A percentile compares a stretch with the other conserved stretches of the same genome.
Evolutionary conservation across 2,113 vertebrate genomes (phyloP).

Genomic region (Tetraodon nigroviridis): DNA sequence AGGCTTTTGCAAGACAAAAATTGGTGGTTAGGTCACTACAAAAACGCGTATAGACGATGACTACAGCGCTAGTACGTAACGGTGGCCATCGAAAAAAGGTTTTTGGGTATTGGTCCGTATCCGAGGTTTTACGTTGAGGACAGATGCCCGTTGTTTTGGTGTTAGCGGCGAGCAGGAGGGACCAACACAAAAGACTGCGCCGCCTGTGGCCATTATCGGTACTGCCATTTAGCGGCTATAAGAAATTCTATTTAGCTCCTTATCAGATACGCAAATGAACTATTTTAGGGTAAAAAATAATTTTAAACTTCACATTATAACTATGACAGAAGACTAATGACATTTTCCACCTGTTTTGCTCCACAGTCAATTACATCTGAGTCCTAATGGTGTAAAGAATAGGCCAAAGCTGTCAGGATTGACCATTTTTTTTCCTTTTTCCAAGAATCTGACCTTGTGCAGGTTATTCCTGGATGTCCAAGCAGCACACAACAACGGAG

Average conservation of each 20-base stretch:
- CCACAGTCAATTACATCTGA: too few relatives aligned
- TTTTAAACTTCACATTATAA: too few relatives aligned
- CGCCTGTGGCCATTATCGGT: not conserved
- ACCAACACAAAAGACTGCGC: constrained; percentile 55
- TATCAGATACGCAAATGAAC: not conserved
- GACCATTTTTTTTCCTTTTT: too few relatives aligned
- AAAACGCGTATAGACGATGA: not conserved
- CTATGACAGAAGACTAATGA: too few relatives aligned
- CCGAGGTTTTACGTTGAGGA: not conserved
- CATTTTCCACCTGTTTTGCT: too few relatives aligned
- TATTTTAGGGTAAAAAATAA: not conserved
- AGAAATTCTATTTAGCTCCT: not conserved
- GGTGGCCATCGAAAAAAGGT: not conserved
- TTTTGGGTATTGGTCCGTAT: not conserved
- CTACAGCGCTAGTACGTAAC: not conserved
- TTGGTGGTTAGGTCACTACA: not conserved
- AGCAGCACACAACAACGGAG: too few relatives aligned
- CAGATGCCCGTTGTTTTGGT: constrained; percentile 48
- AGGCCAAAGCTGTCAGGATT: too few relatives aligned
- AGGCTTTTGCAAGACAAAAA: not conserved
- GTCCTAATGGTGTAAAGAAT: too few relatives aligned
- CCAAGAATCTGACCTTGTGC: too few relatives aligned
- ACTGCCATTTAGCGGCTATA: constrained; percentile 47
- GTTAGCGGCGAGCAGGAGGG: constrained; percentile 38
- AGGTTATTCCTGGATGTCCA: too few relatives aligned